phyloP scores from a whole-genome alignment of 2,888 invertebrate species.

The Formica aserva region DNA sequence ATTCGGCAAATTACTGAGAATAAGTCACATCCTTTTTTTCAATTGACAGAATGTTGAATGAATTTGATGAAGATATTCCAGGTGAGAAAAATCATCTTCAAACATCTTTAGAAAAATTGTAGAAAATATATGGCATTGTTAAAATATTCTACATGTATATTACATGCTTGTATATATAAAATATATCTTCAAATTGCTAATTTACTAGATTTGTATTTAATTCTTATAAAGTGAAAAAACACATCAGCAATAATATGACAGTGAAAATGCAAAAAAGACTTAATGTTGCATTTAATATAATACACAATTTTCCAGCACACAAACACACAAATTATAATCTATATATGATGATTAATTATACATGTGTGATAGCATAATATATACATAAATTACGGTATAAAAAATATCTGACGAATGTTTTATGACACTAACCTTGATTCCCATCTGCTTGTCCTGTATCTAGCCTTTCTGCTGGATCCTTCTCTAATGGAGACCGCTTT shows the following conservation, averaged over 20 bases:
- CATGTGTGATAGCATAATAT: neutral
- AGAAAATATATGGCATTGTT: neutral
- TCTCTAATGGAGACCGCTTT: slow-evolving; percentile 71
- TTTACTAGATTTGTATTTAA: slow-evolving; percentile 3
- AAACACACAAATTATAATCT: slow-evolving; percentile 5
- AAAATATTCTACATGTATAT: neutral
- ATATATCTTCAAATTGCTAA: neutral
- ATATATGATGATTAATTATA: slow-evolving; percentile 3
- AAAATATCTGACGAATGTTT: neutral
- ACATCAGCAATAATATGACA: slow-evolving; percentile 16
- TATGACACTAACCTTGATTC: slow-evolving; percentile 78
- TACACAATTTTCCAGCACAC: neutral
- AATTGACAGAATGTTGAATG: neutral
- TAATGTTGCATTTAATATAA: slow-evolving; percentile 3
- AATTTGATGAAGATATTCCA: neutral
- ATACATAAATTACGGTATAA: neutral
- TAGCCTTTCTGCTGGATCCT: slow-evolving; percentile 78
- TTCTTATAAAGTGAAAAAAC: neutral
- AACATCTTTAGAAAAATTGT: neutral
- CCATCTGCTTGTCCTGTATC: slow-evolving; percentile 78
- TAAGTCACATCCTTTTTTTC: neutral
- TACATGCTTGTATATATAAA: neutral
- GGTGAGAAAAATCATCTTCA: neutral
- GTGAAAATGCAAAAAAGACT: slow-evolving; percentile 14
- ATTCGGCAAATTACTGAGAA: neutral